These are phyloP conservation scores for Percina caprodes DNA, from an alignment of 2,113 vertebrate species.

Conservation along the genomic window DNA sequence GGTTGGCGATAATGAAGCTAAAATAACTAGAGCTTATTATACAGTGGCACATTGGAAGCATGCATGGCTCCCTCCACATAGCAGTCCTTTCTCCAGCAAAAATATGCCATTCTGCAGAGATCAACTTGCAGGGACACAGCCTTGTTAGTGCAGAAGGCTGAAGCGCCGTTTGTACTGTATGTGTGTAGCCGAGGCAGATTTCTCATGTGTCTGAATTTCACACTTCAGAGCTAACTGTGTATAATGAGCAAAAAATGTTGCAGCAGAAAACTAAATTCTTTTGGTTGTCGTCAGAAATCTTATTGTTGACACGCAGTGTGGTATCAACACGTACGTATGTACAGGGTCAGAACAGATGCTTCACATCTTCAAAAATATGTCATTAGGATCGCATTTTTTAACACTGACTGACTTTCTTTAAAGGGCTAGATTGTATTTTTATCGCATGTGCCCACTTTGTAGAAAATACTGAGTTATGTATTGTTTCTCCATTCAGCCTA, in stretches of 20 bases:
- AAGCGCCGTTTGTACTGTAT: neutral
- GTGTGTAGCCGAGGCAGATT: conserved; percentile 8
- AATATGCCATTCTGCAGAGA: conserved; percentile 58
- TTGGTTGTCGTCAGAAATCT: conserved; percentile 26
- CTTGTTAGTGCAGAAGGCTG: conserved; percentile 59
- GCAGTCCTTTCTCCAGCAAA: conserved; percentile 57
- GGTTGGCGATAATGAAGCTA: conserved; percentile 68
- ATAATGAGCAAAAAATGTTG: conserved; percentile 68
- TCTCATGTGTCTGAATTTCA: conserved; percentile 53
- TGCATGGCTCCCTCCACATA: conserved; percentile 39
- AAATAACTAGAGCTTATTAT: conserved; percentile 76
- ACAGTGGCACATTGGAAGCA: conserved; percentile 31
- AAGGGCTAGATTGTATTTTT: neutral
- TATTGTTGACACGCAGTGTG: conserved; percentile 7
- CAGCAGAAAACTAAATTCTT: conserved; percentile 31
- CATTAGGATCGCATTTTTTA: neutral
- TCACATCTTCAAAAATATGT: neutral
- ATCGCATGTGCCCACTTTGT: too few species aligned
- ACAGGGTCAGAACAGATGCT: neutral
- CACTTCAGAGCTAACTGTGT: conserved; percentile 52
- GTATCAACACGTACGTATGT: neutral
- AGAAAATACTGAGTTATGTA: too few species aligned
- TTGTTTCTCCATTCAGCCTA: too few species aligned
- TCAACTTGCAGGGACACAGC: conserved; percentile 38
- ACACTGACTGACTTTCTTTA: neutral